Base-by-base conservation (phyloP, 2,113 vertebrate genomes). In the Notiomystis cincta region DNA sequence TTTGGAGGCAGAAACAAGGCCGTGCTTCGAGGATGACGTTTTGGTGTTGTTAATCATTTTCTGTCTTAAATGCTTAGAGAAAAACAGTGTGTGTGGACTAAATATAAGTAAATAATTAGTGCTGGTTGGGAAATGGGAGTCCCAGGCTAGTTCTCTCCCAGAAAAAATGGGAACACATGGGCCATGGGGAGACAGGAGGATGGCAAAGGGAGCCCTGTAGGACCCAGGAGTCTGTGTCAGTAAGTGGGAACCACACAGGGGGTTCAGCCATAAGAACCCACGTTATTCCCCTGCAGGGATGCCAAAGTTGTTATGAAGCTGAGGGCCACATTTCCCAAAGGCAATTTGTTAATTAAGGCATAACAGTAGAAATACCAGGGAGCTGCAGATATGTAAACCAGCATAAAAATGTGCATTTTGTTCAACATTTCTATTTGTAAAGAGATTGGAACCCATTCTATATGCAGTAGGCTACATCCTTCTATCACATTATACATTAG, bases 371-470 rank as follows among this genome's bases (percentile, higher is more conserved):
- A 71, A 93, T 78, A 91, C 84, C 40, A 54, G 37, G 50, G n/a
- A 48, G 13, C 31, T 70, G 51, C 61, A 15, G 80, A 51, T 73
- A 87, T 81, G 82, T 77, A 93, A 77, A 93, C n/a, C 53, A 78
- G 53, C 87, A 78, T 83, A 79, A 94, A 60, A 93, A 95, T 58
- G 64, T 69, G 86, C 75, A 73, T 96, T 97, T 89, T 65, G 67
- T 87, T 96, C 89, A 85, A 66, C 86, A 91, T 96, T 96, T 96
- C 85, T 95, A 56, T 86, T 88, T 94, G 87, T 80, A 88, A 92
- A 95, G 85, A 92, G 56, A 91, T 80, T 38, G 13, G 69, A 66
- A 93, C 73, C 70, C 73, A 69, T 95, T 70, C 91, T 76, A 37
- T 56, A 75, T 67, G 69, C 45, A 73, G 60, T 83, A 65, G 79